phyloP scores from a whole-genome alignment of 2,113 vertebrate genomes.

The Tragelaphus buxtoni region DNA sequence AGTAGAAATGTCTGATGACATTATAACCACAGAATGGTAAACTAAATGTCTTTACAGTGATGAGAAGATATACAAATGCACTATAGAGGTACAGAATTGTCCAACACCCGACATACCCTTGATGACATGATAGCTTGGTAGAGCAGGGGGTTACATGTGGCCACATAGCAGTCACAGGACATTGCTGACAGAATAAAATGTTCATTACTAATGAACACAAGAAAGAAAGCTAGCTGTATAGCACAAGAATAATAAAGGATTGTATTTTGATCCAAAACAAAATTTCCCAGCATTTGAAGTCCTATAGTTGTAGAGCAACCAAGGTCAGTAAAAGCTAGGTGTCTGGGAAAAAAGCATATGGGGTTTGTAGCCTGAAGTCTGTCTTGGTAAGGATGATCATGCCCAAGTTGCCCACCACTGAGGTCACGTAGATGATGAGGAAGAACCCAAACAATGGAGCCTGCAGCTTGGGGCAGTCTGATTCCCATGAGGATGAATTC shows the following conservation, averaged over 20 bases:
- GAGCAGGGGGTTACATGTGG: conserved; percentile 52
- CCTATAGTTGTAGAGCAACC: neutral
- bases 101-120: neutral
- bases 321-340: conserved; percentile 28
- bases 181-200: conserved; percentile 37
- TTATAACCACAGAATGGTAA: conserved; percentile 55
- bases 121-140: conserved; percentile 27
- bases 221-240: neutral
- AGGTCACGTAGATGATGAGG: too few species aligned
- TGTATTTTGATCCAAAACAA: neutral
- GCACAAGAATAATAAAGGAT: neutral
- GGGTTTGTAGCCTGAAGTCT: too few species aligned
- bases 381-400: too few species aligned
- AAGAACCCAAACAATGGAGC: too few species aligned
- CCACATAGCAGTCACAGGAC: conserved; percentile 34
- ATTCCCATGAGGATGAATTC: neutral
- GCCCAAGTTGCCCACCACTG: too few species aligned
- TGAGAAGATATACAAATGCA: conserved; percentile 3
- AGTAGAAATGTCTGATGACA: conserved; percentile 57
- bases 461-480: neutral
- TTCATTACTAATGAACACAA: conserved; percentile 20
- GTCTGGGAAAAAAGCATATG: neutral
- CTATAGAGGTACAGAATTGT: conserved; percentile 38
- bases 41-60: conserved; percentile 46
- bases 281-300: neutral